Evolutionary conservation across 1,140 invertebrate genomes (phyloP), one percentile per base, ranked within the genome.

Genomic region (Agrypnia vestita): DNA sequence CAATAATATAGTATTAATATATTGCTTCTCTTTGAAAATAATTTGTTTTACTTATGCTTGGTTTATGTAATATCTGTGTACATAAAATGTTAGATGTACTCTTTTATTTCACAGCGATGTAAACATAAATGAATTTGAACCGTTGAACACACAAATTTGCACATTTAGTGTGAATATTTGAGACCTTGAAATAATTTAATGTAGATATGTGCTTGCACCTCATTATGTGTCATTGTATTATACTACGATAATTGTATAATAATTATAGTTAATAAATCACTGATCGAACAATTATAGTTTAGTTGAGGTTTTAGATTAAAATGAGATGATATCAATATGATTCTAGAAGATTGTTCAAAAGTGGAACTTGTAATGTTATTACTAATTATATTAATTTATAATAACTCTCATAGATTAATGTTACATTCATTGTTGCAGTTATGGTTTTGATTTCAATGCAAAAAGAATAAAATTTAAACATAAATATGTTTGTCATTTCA

Each of bases 371-470:
- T 71, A 80, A 59, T 73, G 74, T 81, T 67, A 80, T 82, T 79
- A 79, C 75, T 80, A 59, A 79, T 80, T 72, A 80, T 71, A 76
- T 80, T 80, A 80, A 75, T 82, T 82, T 61, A 82, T 72, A 55
- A 80, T 76, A 78, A 82, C 61, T 82, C 80, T 72, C 49, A 78
- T 80, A 80, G 78, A 80, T 80, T 80, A 80, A 82, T 80, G 78
- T 80, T 80, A 82, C 72, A 82, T 82, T 82, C 74, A 76, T 78
- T 82, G 81, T 82, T 82, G 81, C 81, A 82, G 78, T 82, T 82
- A 78, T 82, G 59, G 71, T 82, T 82, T 78, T 82, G 56, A 82
- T 80, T 82, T 80, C 19, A 73, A 80, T 59, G 81, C 81, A 80
- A 82, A 79, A 75, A 62, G 51, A 82, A 35, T 75, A 82, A 67